phyloP scores from a whole-genome alignment of 2,113 vertebrate genomes.

The Uropsilus gracilis region DNA sequence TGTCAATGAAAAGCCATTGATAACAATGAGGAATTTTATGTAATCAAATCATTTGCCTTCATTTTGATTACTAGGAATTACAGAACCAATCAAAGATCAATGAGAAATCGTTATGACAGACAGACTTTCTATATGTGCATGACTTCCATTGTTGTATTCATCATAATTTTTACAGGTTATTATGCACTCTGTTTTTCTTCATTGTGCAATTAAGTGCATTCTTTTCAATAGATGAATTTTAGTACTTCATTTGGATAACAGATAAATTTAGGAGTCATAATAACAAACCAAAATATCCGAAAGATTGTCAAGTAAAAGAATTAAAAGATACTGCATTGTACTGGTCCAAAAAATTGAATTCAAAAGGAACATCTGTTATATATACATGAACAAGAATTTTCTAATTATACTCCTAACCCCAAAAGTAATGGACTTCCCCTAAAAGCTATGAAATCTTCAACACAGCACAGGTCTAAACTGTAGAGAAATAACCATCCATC shows the following conservation, averaged over 20 bases:
- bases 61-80: neutral
- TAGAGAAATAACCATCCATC: constrained; percentile 20
- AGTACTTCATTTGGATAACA: neutral
- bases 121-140: neutral
- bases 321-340: neutral
- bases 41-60: neutral
- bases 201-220: neutral
- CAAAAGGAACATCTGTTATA: neutral
- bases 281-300: neutral
- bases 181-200: neutral
- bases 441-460: neutral
- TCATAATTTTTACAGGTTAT: neutral
- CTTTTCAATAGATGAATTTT: constrained; percentile 20
- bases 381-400: neutral
- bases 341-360: neutral
- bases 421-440: neutral
- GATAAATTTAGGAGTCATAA: neutral
- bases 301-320: neutral
- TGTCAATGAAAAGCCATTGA: neutral
- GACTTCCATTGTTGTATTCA: neutral
- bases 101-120: neutral
- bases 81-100: neutral
- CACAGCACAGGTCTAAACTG: neutral
- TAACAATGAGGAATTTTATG: neutral
- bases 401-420: neutral